Evolutionary conservation across 1,140 invertebrate genomes (phyloP).

Genomic region (Conus betulinus): DNA sequence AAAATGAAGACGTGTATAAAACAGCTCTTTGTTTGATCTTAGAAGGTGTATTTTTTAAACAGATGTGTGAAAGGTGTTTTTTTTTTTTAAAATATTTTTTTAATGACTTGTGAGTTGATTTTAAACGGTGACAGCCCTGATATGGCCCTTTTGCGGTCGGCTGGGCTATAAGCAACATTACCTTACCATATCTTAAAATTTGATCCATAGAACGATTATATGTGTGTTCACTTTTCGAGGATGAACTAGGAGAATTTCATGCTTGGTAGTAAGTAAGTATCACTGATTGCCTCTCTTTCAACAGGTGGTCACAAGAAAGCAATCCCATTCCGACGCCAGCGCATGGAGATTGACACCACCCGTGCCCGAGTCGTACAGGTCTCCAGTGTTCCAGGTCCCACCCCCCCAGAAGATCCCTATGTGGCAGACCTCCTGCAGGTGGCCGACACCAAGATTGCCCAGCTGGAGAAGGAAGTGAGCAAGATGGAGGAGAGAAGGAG

Average conservation of each 20-base stretch:
- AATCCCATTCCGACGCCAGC: constrained; percentile 74
- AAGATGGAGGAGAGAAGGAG: constrained; percentile 65
- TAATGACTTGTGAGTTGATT: too few species aligned
- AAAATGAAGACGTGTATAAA: too few species aligned
- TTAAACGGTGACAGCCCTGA: too few species aligned
- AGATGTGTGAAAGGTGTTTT: too few species aligned
- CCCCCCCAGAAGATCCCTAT: constrained; percentile 73
- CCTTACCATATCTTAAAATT: too few species aligned
- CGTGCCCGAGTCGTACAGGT: constrained; percentile 60
- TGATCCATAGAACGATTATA: not conserved
- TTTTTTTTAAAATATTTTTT: too few species aligned
- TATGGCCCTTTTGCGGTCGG: too few species aligned
- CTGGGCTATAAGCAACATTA: too few species aligned
- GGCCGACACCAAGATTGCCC: constrained; percentile 71
- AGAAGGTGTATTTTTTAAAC: too few species aligned
- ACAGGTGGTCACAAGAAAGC: constrained; percentile 74
- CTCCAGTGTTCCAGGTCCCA: constrained; percentile 44
- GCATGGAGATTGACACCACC: constrained; percentile 74
- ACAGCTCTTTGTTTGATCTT: too few species aligned
- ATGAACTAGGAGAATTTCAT: not conserved
- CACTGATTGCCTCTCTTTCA: constrained; percentile 10
- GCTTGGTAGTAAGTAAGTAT: not conserved
- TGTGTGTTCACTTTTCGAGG: not conserved
- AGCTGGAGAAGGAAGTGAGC: constrained; percentile 63
- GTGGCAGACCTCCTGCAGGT: constrained; percentile 74